Evolutionary conservation across 1,140 invertebrate genomes (phyloP), one percentile per base, ranked within the genome.

Genomic region (silkworm (Bombyx mori)): DNA sequence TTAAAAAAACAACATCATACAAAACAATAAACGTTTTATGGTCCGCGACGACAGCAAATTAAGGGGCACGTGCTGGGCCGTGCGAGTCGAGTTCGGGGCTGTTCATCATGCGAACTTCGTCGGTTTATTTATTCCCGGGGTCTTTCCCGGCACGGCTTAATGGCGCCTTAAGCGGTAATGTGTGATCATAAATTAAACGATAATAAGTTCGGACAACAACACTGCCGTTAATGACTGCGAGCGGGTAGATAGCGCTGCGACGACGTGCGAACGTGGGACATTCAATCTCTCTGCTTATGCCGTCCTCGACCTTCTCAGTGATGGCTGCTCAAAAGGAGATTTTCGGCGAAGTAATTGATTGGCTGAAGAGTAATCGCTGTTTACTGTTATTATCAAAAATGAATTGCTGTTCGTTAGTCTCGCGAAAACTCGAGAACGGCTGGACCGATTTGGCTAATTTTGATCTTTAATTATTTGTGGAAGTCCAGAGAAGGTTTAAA

Each of bases 141-240:
- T 61, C 59, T 65, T 62, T 65, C 57, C 60, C 62, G 62, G 62
- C 65, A 61, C 60, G 61, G 75, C 68, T 75, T 77, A 77, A 79
- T 75, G 72, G 76, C 66, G 75, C 76, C 73, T 75, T 72, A 73
- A 77, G 71, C 78, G 79, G 68, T 77, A 86, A 82, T 80, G 75
- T 83, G 74, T 80, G 76, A 75, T 69, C 76, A 82, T 86, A 83
- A 86, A 84, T 86, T 83, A 82, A 73, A 71, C 77, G 77, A 79
- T 86, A 83, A 86, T 83, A 84, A 82, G 77, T 81, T 79, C 63
- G 75, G 83, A 84, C 79, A 82, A 82, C 80, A 77, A 70, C 73
- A 70, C 65, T 63, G 72, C 63, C 61, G 70, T 82, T 83, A 85
- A 85, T 79, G 82, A 81, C 72, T 75, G 61, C 56, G 69, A 58